Evolutionary conservation across 2,113 vertebrate genomes (phyloP), one percentile per base, ranked within the genome.

Genomic region (Catharus minimus): DNA sequence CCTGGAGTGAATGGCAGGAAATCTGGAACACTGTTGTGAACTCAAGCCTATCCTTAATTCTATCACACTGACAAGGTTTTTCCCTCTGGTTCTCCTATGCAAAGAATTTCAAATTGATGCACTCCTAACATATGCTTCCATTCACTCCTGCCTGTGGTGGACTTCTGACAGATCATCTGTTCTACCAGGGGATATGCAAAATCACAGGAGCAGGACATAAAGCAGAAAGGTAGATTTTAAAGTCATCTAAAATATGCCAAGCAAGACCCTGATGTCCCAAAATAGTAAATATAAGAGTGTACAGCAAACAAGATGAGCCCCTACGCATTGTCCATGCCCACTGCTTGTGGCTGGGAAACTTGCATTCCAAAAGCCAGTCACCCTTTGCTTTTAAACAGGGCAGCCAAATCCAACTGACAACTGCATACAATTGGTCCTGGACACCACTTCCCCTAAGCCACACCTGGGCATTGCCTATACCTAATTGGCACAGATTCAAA

Each of bases 401-500:
- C 3, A 30, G 39, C 15, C 20, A 44, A 65, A 55, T 36, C 39
- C 39, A 55, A 10, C 6, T 53, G 36, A 43, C 38, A 3, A 5
- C 14, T 43, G 23, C 46, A 46, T 47, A 24, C 28, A 38, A 36
- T 27, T 56, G 15, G 6, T 15, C 23, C 23, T 46, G 39, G 16
- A 27, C 21, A 24, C 22, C 7, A 4, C 38, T 11, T 13, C 26
- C 50, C 49, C 58, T 47, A 38, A 58, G 33, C 16, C 27, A 44
- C 0, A 0, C 32, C 32, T 27, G 50, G 30, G 61, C 13, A 12
- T 0, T 23, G 38, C 15, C 39, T 75, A 18, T 3, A 2, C 17
- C 27, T 38, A 38, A 30, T 3, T 26, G 26, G 24, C 43, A 52
- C 0, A 55, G 23, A 27, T 20, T 11, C 61, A 72, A 77, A 11